Evolutionary conservation across 2,113 vertebrate species (phyloP), one percentile per base, ranked within the genome.

Genomic region (Hyperopisus bebe): DNA sequence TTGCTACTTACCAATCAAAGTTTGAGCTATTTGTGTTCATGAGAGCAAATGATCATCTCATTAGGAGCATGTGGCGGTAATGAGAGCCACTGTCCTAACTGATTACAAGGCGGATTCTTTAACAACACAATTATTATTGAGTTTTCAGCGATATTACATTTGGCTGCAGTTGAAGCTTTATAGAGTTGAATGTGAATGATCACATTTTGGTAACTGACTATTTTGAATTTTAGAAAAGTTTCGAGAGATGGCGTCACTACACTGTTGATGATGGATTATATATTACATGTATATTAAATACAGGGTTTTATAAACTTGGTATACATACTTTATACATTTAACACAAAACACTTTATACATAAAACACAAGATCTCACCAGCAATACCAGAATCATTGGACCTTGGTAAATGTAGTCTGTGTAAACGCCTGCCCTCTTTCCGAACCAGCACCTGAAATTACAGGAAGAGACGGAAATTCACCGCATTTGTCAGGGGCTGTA

Each of bases 331-430:
- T 27, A 66, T 70, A 70, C 10, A 70, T 66, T 66, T 27, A 27
- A n/a, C n/a, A 70, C 21, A n/a, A 48, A 27, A 47, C 19, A 47
- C 21, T 8, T 46, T 27, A 47, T 10, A 47, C 24, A 31, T 47
- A 11, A 35, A 31, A 74, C 21, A 31, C 91, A 5, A 88, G 84
- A 87, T 90, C 97, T 97, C 94, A 99, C 98, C 98, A 99, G 96
- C 35, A 99, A 94, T 91, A 99, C 98, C 31, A 99, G 95, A 88
- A 99, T 99, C 97, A 99, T 99, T 83, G 98, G 98, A 1, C 98
- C 98, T 92, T 99, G 98, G 94, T 99, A 99, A 94, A 99, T 99
- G 94, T 99, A 99, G 92, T 99, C 98, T 0, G 98, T 99, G 89
- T 98, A 99, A 15, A 99, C 96, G 17, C 98, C 98, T 0, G 98